Evolutionary conservation across 2,113 vertebrate species (phyloP).

Genomic region (Stigmatopora argus): DNA sequence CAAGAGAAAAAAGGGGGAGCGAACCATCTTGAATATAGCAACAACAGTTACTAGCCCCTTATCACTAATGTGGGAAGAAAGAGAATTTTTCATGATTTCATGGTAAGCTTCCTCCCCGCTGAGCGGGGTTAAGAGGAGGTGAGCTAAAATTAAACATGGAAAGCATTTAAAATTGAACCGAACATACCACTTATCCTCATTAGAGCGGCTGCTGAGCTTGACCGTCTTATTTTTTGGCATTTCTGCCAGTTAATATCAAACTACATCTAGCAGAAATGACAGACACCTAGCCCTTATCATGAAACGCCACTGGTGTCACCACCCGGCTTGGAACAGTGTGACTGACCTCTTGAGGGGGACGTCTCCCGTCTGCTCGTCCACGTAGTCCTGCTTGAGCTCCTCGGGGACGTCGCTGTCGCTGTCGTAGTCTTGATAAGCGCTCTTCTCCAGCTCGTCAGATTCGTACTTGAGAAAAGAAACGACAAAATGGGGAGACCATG

Average conservation of each 20-base stretch:
- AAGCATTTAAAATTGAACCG: not conserved
- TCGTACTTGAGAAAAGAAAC: conserved; percentile 77
- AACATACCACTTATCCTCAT: not conserved
- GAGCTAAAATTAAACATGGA: conserved; percentile 26
- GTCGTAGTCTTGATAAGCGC: conserved; percentile 93
- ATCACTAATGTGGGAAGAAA: conserved; percentile 20
- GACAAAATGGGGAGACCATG: not conserved
- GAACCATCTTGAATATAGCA: not conserved
- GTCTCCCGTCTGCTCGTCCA: conserved; percentile 96
- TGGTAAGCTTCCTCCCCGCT: conserved; percentile 18
- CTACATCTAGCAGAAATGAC: not conserved
- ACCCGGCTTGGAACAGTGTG: not conserved
- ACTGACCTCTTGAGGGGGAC: conserved; percentile 85
- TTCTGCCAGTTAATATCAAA: not conserved
- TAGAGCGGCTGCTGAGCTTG: not conserved
- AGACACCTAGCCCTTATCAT: not conserved
- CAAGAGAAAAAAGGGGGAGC: conserved; percentile 18
- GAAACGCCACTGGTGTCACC: not conserved
- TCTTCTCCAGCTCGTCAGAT: conserved; percentile 95
- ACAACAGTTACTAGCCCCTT: not conserved
- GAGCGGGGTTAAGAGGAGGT: conserved; percentile 21
- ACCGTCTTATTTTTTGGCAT: not conserved
- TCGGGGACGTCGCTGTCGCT: conserved; percentile 96
- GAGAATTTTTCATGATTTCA: conserved; percentile 22
- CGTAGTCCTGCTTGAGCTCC: conserved; percentile 92